Conservation (phyloP, 1,140 invertebrate species). For the Brachionus koreanus region DNA sequence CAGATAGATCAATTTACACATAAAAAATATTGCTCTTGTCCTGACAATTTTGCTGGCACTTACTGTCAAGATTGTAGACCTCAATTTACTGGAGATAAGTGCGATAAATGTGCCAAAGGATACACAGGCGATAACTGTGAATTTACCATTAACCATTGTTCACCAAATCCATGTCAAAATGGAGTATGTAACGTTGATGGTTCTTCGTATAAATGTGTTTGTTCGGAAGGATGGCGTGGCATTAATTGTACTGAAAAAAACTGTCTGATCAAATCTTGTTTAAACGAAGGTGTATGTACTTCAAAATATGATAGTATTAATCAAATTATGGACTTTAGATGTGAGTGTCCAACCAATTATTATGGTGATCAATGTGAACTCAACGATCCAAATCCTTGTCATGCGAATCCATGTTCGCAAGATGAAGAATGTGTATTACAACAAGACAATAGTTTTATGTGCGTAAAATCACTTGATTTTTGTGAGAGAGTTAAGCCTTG, state of each 20-base stretch:
- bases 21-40: constrained; percentile 21
- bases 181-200: neutral
- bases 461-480: constrained; percentile 10
- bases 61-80: constrained; percentile 82
- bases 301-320: constrained; percentile 11
- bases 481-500: constrained; percentile 39
- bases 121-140: constrained; percentile 39
- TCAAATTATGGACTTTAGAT: constrained; percentile 36
- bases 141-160: neutral
- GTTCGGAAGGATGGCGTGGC: constrained; percentile 31
- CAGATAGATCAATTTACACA: neutral
- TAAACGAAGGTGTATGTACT: constrained; percentile 37
- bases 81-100: constrained; percentile 50
- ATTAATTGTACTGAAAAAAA: constrained; percentile 44
- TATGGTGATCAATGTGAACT: constrained; percentile 47
- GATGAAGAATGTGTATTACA: constrained; percentile 31
- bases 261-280: constrained; percentile 30
- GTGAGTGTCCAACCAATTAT: constrained; percentile 43
- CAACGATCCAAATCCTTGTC: constrained; percentile 23
- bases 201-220: constrained; percentile 23
- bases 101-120: constrained; percentile 62
- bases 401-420: neutral
- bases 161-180: constrained; percentile 30
- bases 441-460: constrained; percentile 4
- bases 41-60: constrained; percentile 65